Evolutionary conservation across 2,888 invertebrate genomes (phyloP), one percentile per base, ranked within the genome.

Genomic region (Lagria hirta): DNA sequence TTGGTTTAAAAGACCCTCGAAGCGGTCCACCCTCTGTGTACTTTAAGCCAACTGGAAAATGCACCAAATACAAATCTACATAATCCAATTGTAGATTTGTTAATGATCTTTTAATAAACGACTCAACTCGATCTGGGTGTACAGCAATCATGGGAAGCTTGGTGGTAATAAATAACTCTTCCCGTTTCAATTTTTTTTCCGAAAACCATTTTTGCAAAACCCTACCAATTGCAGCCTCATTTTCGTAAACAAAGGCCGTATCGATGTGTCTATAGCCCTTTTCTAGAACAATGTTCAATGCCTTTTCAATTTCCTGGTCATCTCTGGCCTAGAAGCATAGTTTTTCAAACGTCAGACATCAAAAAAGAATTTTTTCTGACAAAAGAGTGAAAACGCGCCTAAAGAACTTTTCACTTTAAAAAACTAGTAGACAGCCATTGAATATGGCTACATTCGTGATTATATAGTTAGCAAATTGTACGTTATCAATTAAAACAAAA

Each of bases 261-360:
- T 91, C 90, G 47, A 91, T 84, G 60, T 88, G 88, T 2, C 89
- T 78, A 67, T 90, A 90, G 1, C 90, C 90, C 24, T 78, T 78
- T 52, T 81, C 79, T 22, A 90, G 66, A 0, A 90, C 89, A 1
- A 71, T 69, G 13, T 81, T 77, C 8, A 90, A 73, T 1, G 88
- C 83, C 21, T 67, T 62, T 65, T 82, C 83, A 32, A 88, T 66
- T 56, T 82, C 83, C 2, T 22, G 6, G 7, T 75, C 77, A 43
- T 81, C 81, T 1, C 77, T 75, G 16, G 84, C 79, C 86, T 85
- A 55, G 22, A 67, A 61, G 1, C 1, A 13, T 12, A 35, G 22
- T 22, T 12, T 11, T 6, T 32, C 6, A 20, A 32, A 18, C n/a
- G n/a, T n/a, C n/a, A n/a, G n/a, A 21, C n/a, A 21, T 8, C 21